phyloP scores from a whole-genome alignment of 1,140 invertebrate species.

The Bombyx mandarina region DNA sequence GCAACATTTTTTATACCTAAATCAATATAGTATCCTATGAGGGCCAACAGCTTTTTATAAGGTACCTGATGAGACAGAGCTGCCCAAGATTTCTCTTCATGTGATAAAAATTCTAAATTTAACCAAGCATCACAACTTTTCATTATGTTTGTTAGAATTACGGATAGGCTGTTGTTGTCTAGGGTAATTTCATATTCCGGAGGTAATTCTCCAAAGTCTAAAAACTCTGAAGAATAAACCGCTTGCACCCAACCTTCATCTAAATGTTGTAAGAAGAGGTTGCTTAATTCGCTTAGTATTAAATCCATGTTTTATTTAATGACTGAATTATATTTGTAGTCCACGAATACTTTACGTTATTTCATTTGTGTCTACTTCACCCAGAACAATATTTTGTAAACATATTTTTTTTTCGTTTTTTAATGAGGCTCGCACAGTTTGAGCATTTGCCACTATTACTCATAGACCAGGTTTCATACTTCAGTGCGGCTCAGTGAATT shows the following conservation, averaged over 20 bases:
- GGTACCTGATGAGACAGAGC: constrained; percentile 34
- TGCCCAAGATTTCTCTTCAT: constrained; percentile 46
- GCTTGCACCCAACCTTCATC: constrained; percentile 43
- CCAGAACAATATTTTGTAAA: too few relatives aligned
- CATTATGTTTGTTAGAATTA: constrained; percentile 29
- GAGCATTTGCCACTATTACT: too few relatives aligned
- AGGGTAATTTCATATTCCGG: constrained; percentile 37
- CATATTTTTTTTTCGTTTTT: too few relatives aligned
- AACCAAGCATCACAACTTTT: constrained; percentile 32
- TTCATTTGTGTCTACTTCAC: too few relatives aligned
- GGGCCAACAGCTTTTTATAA: constrained; percentile 40
- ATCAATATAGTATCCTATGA: constrained; percentile 50
- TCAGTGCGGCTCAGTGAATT: too few relatives aligned
- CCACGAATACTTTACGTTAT: too few relatives aligned
- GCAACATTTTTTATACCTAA: constrained; percentile 44
- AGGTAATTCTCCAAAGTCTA: constrained; percentile 48
- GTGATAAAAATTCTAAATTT: constrained; percentile 10
- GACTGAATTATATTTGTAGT: not conserved
- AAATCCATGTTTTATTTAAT: constrained; percentile 16
- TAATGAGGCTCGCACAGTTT: too few relatives aligned
- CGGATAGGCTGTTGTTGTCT: constrained; percentile 26
- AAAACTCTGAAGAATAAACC: constrained; percentile 46
- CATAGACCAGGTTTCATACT: too few relatives aligned
- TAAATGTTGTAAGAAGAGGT: constrained; percentile 32
- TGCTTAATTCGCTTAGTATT: constrained; percentile 30